Conservation (phyloP, 1,140 invertebrate species). For the Bombus haemorrhoidalis region DNA sequence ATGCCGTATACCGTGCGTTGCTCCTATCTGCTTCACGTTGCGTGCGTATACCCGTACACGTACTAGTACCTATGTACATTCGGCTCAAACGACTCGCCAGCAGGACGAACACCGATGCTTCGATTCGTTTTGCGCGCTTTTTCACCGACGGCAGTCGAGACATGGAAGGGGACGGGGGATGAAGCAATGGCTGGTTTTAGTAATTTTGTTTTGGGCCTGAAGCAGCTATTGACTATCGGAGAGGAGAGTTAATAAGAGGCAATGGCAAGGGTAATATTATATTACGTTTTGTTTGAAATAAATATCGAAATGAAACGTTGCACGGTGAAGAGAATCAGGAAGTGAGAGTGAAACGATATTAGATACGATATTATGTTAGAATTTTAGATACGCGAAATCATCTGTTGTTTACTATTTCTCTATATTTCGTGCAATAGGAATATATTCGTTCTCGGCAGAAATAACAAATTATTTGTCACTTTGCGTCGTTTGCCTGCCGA, state of each 20-base stretch:
- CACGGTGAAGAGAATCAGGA: background rate
- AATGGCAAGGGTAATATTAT: background rate
- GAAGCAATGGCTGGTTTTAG: background rate
- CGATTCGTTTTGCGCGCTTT: background rate
- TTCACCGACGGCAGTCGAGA: background rate
- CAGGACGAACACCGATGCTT: background rate
- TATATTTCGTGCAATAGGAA: no score
- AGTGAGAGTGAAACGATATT: background rate
- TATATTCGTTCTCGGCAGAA: no score
- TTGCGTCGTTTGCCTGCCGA: no score
- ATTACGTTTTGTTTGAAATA: background rate
- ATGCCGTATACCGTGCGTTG: background rate
- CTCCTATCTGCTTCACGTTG: slow-evolving; percentile 36
- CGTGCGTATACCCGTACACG: background rate
- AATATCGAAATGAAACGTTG: background rate
- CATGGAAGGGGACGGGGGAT: background rate
- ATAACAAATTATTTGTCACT: no score
- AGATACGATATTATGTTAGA: background rate
- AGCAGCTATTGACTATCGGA: background rate
- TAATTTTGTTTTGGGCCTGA: background rate
- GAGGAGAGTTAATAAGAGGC: background rate
- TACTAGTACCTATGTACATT: background rate
- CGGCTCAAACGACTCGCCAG: background rate
- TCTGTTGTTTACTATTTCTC: background rate
- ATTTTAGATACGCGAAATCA: no score